A percentile compares a stretch with the other conserved stretches of the same genome.
These are phyloP conservation scores for Cybosia mesomella DNA, from an alignment of 2,888 invertebrate genomes.

Conservation along the genomic window DNA sequence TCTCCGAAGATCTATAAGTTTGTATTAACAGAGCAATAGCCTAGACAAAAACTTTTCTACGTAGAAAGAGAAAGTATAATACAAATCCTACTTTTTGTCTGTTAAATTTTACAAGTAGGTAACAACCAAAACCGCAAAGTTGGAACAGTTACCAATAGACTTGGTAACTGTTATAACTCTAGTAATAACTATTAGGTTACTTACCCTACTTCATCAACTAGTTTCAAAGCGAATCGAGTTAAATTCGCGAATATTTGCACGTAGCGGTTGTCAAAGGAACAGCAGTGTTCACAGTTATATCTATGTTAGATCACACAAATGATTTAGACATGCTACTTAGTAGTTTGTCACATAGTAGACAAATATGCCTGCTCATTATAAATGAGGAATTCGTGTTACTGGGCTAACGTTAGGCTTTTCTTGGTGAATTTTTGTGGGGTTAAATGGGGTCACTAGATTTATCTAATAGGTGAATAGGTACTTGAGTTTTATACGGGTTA, in stretches of 20 bases:
- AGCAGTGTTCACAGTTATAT: conserved; percentile 34
- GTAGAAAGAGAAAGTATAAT: conserved; percentile 13
- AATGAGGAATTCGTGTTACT: conserved; percentile 14
- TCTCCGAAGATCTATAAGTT: background rate
- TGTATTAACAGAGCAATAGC: conserved; percentile 3
- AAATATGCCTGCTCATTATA: conserved; percentile 17
- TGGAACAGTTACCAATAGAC: conserved; percentile 27
- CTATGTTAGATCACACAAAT: conserved; percentile 35
- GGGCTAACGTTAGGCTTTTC: conserved; percentile 12
- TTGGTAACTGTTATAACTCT: conserved; percentile 7
- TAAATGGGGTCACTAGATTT: conserved; percentile 14
- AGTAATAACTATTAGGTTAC: conserved; percentile 25
- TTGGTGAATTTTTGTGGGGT: conserved; percentile 3
- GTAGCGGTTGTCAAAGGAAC: conserved; percentile 51
- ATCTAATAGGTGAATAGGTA: background rate
- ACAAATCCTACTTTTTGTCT: conserved; percentile 5
- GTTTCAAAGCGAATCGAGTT: conserved; percentile 35
- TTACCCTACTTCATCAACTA: conserved; percentile 43
- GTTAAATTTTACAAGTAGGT: background rate
- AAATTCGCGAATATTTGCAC: conserved; percentile 58
- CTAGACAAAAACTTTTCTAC: conserved; percentile 1
- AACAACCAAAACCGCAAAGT: conserved; percentile 15
- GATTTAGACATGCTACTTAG: conserved; percentile 38
- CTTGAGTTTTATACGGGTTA: background rate
- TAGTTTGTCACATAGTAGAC: conserved; percentile 34